phyloP scores from a whole-genome alignment of 2,888 invertebrate genomes.

The Hesperia comma region DNA sequence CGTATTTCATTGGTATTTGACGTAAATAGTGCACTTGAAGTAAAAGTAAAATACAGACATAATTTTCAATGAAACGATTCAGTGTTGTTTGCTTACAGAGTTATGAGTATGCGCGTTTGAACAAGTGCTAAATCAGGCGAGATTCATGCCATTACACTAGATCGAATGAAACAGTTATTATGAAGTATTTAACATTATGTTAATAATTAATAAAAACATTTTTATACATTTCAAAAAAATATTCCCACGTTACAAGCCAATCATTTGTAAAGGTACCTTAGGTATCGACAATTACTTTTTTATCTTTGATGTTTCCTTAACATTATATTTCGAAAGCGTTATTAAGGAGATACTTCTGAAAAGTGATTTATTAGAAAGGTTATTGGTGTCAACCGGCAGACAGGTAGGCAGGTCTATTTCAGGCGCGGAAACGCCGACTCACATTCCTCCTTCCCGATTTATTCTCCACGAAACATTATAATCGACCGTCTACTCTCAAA shows the following conservation, averaged over 20 bases:
- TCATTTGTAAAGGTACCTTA: too few species aligned
- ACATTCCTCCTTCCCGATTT: conserved; percentile 28
- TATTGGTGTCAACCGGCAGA: conserved; percentile 36
- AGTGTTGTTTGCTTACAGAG: conserved; percentile 15
- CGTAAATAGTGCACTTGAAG: conserved; percentile 24
- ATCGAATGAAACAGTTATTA: not conserved
- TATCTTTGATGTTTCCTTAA: too few species aligned
- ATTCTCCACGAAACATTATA: conserved; percentile 32
- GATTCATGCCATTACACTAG: not conserved
- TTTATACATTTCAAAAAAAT: too few species aligned
- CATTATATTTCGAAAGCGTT: too few species aligned
- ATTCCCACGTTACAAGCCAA: too few species aligned
- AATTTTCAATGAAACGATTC: conserved; percentile 28
- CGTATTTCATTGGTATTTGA: conserved; percentile 1
- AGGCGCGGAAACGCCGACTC: conserved; percentile 36
- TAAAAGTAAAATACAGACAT: conserved; percentile 6
- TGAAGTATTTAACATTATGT: not conserved
- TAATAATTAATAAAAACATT: too few species aligned
- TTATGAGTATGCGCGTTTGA: conserved; percentile 2
- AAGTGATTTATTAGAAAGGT: conserved; percentile 30
- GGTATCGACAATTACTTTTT: too few species aligned
- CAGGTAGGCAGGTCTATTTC: conserved; percentile 40
- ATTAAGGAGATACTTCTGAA: not conserved
- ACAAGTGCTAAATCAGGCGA: conserved; percentile 29
- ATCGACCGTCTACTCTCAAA: conserved; percentile 15